A percentile compares a stretch with the other conserved stretches of the same genome.
Conservation (phyloP, 2,888 invertebrate genomes). For the Erynnis tages region DNA sequence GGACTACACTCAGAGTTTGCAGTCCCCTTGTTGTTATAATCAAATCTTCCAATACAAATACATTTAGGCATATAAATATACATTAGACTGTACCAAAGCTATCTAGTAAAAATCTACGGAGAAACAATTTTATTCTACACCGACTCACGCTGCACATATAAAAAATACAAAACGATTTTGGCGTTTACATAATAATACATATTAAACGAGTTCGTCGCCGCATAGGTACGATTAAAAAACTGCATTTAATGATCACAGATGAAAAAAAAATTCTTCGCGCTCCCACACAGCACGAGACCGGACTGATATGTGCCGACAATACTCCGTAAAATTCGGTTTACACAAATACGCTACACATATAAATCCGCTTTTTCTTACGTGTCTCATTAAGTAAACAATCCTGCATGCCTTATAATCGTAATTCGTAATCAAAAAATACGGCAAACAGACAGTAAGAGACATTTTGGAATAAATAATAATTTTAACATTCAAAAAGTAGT, state of each 20-base stretch:
- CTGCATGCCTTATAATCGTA: too few relatives aligned
- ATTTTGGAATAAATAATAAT: too few relatives aligned
- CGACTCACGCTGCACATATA: constrained; percentile 34
- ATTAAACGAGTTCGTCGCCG: constrained; percentile 1
- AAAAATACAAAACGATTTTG: constrained; percentile 40
- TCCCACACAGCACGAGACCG: constrained; percentile 49
- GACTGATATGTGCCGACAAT: constrained; percentile 65
- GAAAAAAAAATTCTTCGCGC: constrained; percentile 52
- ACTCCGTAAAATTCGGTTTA: constrained; percentile 43
- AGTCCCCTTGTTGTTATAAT: neutral
- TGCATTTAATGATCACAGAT: constrained; percentile 73
- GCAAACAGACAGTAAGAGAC: too few relatives aligned
- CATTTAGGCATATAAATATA: constrained; percentile 25
- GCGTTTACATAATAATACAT: constrained; percentile 21
- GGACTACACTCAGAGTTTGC: neutral
- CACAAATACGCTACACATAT: constrained; percentile 34
- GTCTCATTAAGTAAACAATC: too few relatives aligned
- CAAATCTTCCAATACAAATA: neutral
- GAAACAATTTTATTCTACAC: constrained; percentile 36
- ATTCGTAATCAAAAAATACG: too few relatives aligned
- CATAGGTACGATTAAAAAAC: constrained; percentile 44
- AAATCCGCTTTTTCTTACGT: too few relatives aligned
- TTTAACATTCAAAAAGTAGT: too few relatives aligned
- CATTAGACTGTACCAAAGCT: constrained; percentile 30
- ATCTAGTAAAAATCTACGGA: constrained; percentile 21